Base-by-base conservation (phyloP, 64 coral and sea anemone genomes). In the Stichodactyla helianthus region DNA sequence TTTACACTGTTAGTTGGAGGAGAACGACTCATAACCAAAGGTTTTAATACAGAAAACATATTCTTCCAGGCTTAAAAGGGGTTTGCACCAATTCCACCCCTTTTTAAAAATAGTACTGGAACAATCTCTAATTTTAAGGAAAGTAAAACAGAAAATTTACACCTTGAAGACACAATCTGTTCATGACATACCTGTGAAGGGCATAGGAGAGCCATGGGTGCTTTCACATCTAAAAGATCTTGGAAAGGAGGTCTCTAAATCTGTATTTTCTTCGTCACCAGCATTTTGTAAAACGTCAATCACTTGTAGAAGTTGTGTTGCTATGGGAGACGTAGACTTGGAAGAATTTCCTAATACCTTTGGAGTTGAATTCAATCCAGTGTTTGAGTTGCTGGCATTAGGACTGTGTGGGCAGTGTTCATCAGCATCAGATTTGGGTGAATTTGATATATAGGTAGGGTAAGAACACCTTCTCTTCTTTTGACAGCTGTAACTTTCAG, bases 211-310 rank as follows among this genome's bases (percentile, higher is more conserved):
- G 50, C 78, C 23, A 58, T 58, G 55, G 25, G 68, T 74, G 4
- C 25, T 74, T 74, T n/a, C 6, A 74, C 68, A 26, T 81, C 78
- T 81, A 22, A 51, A 16, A 0, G 78, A 81, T 28, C 78, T 81
- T 13, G 68, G 35, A 27, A 31, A 74, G 22, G 68, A 74, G 26
- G 50, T 20, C 0, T 28, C 78, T 51, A 20, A 81, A 52, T 81
- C 78, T 17, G 1, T 81, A 13, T 50, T 18, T 54, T 81, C 78
- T 19, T 92, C 90, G 71, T 92, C 85, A 92, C 79, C 85, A 17
- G 28, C 90, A 68, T 82, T 83, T 87, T 92, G 84, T 25, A 92
- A 86, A 25, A 92, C 90, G 83, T 92, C 90, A 82, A 92, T 86
- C 2, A 92, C 90, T 59, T 92, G 90, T 53, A 92, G 77, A 10